A percentile compares a stretch with the other conserved stretches of the same genome.
These are phyloP conservation scores for Astropecten irregularis DNA, from an alignment of 53 echinoderm and acorn worm species.

Conservation along the genomic window DNA sequence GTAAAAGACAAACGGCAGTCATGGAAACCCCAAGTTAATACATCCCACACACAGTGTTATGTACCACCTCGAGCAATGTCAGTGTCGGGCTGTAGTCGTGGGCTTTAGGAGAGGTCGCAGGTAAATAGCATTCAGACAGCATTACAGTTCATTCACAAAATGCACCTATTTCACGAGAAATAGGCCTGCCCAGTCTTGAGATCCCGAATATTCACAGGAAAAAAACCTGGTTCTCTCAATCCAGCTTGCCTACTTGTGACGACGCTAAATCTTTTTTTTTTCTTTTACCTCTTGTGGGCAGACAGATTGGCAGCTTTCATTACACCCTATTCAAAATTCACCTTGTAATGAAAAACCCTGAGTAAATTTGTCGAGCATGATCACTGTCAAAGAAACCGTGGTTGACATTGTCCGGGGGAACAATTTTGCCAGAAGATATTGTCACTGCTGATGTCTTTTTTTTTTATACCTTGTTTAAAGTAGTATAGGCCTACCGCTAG, in stretches of 20 bases:
- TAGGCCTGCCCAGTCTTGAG: neutral
- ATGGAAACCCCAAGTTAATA: no score
- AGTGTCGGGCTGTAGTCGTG: neutral
- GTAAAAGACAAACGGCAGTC: no score
- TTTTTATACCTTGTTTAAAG: neutral
- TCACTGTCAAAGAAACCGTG: slow-evolving; percentile 35
- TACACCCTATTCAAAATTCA: slow-evolving; percentile 41
- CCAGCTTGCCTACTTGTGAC: neutral
- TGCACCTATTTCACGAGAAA: slow-evolving; percentile 1
- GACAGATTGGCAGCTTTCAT: slow-evolving; percentile 36
- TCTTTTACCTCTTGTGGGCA: no score
- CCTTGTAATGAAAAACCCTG: slow-evolving; percentile 50
- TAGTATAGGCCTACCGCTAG: neutral
- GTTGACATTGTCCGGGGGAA: slow-evolving; percentile 39
- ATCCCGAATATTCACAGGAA: neutral
- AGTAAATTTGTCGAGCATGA: slow-evolving; percentile 59
- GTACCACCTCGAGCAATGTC: neutral
- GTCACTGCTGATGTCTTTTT: slow-evolving; percentile 34
- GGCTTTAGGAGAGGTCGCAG: no score
- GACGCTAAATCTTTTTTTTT: neutral
- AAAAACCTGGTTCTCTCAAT: no score
- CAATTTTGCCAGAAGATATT: slow-evolving; percentile 53
- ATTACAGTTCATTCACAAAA: slow-evolving; percentile 17
- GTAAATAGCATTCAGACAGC: slow-evolving; percentile 1
- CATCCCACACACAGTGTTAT: no score